phyloP scores from a whole-genome alignment of 2,888 invertebrate genomes.

The Anthrax anthrax region DNA sequence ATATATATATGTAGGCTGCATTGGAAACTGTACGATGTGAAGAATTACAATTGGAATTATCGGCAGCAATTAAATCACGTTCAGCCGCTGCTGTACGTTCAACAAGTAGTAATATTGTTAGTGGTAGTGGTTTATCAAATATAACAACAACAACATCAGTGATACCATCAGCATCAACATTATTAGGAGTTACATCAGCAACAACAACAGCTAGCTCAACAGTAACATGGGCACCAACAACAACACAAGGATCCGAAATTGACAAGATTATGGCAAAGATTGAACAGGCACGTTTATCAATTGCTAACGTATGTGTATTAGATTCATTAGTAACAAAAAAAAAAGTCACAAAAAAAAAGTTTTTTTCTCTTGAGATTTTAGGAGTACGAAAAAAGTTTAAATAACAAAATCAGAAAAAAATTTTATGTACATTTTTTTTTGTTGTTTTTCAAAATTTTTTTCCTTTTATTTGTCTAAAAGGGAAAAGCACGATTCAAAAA shows the following conservation, averaged over 20 bases:
- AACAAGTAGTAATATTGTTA: constrained; percentile 25
- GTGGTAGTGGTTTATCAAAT: not conserved
- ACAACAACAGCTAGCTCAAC: constrained; percentile 25
- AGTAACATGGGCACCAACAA: constrained; percentile 36
- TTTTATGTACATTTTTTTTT: too few relatives aligned
- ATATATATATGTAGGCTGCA: constrained; percentile 38
- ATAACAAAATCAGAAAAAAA: too few relatives aligned
- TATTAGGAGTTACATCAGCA: constrained; percentile 19
- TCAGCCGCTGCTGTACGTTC: constrained; percentile 13
- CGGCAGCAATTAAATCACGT: constrained; percentile 48
- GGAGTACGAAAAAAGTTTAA: too few relatives aligned
- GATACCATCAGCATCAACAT: constrained; percentile 26
- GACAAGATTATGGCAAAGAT: constrained; percentile 92
- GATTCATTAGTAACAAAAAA: constrained; percentile 11
- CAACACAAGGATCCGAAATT: constrained; percentile 58
- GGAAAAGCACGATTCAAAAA: too few relatives aligned
- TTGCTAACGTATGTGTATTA: constrained; percentile 28
- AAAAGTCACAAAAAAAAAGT: constrained; percentile 2
- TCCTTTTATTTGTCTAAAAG: too few relatives aligned
- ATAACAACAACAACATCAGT: constrained; percentile 13
- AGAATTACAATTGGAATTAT: constrained; percentile 77
- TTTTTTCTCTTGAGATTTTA: too few relatives aligned
- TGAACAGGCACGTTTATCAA: constrained; percentile 47
- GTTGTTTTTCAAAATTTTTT: too few relatives aligned
- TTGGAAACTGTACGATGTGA: constrained; percentile 63